Evolutionary conservation across 2,113 vertebrate species (phyloP), one percentile per base, ranked within the genome.

Genomic region (Silurus asotus): DNA sequence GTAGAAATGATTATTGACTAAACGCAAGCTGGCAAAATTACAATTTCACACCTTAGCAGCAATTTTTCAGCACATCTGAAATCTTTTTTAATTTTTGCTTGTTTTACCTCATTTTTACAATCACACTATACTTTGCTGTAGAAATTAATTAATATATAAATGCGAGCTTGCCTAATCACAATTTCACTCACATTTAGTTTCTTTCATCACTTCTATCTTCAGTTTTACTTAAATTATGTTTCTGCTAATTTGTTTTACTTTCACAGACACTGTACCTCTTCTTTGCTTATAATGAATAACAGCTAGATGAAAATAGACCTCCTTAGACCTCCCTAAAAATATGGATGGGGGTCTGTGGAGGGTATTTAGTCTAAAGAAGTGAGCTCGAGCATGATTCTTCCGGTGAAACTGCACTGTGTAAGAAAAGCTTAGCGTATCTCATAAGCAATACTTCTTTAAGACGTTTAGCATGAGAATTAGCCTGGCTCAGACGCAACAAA

Each of bases 381-480:
- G 13, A 76, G 74, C n/a, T 14, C 4, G 49, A 53, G 10, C 37
- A 37, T 37, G 37, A 37, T 37, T 37, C 37, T 37, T 37, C 37
- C 37, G 37, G 37, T 37, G 37, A 37, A 78, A 58, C 3, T 58
- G 55, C 20, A 81, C 25, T 65, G 80, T 64, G 59, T 65, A 61
- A 65, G 80, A 81, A 64, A 65, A 81, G 80, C 37, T 65, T 49
- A 64, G 10, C 45, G n/a, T 81, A 14, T 62, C 23, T 64, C 48
- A 7, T 49, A 81, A n/a, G 58, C 59, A 49, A 48, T 49, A 15
- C 74, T n/a, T 37, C 51, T 15, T 77, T 19, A 78, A 58, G 55
- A 37, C 7, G 8, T 58, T 78, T 78, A 58, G 76, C 8, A 58
- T 78, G 76, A 78, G 55, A 78, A 37, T 28, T 58, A 78, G 15